Percentiles rank a stretch among this genome's conserved stretches.
Conservation (phyloP, 2,113 vertebrate genomes). For the Oostethus manadensis region DNA sequence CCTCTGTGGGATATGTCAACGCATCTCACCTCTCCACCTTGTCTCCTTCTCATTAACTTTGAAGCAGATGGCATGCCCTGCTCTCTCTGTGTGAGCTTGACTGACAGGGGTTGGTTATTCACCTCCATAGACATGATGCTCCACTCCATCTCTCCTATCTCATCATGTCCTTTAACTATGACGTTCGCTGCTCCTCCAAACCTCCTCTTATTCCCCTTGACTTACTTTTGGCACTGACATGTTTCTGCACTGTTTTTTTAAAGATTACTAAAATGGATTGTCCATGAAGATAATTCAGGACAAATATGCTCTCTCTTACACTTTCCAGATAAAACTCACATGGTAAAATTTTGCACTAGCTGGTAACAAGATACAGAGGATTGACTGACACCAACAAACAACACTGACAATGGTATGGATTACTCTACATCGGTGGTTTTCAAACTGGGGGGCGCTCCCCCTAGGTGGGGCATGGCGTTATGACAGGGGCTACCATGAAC, state of each 20-base stretch:
- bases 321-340: too few relatives aligned
- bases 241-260: background rate
- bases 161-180: conserved; percentile 64
- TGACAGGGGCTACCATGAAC: too few relatives aligned
- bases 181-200: conserved; percentile 36
- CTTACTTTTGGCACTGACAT: conserved; percentile 61
- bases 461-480: too few relatives aligned
- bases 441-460: too few relatives aligned
- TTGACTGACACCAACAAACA: too few relatives aligned
- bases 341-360: too few relatives aligned
- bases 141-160: conserved; percentile 67
- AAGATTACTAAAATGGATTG: too few relatives aligned
- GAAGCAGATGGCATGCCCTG: conserved; percentile 91
- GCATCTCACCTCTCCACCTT: conserved; percentile 75
- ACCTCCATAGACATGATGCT: conserved; percentile 67
- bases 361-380: too few relatives aligned
- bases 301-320: too few relatives aligned
- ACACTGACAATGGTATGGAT: too few relatives aligned
- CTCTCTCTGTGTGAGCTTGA: conserved; percentile 91
- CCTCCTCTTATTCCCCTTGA: conserved; percentile 42
- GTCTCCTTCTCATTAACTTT: conserved; percentile 84
- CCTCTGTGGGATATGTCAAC: conserved; percentile 58
- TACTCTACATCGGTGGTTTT: too few relatives aligned
- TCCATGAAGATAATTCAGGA: too few relatives aligned
- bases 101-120: conserved; percentile 91